Percentiles rank a stretch among this genome's conserved stretches.
These are phyloP conservation scores for Archocentrus centrarchus DNA, from an alignment of 2,113 vertebrate genomes.

Conservation along the genomic window DNA sequence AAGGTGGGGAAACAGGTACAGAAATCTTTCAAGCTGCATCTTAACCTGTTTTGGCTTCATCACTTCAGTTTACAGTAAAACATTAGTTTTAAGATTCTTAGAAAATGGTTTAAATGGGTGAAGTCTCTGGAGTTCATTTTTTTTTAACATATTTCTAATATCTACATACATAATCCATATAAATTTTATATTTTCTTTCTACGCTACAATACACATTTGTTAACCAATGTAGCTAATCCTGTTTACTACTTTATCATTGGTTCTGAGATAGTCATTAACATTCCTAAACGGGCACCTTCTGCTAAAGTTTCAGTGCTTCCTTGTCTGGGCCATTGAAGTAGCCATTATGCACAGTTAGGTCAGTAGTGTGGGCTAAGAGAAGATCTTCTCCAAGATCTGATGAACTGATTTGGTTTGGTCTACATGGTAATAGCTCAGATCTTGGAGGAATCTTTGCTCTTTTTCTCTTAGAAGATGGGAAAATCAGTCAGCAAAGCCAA, in stretches of 20 bases:
- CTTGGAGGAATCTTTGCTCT: background rate
- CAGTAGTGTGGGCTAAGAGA: background rate
- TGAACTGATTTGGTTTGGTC: background rate
- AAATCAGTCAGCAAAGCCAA: background rate
- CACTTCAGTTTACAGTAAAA: background rate
- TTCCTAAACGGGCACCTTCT: background rate
- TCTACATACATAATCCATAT: background rate
- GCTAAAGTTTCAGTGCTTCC: background rate
- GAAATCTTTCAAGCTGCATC: background rate
- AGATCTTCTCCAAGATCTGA: background rate
- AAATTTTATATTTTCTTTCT: background rate
- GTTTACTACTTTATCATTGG: background rate
- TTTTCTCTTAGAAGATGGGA: background rate
- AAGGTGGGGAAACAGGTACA: background rate
- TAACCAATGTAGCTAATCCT: background rate
- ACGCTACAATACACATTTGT: background rate
- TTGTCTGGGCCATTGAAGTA: accelerated
- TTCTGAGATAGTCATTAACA: too few species aligned
- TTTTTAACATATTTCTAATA: background rate
- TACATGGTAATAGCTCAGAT: background rate
- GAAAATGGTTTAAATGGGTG: background rate
- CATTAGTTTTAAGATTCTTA: background rate
- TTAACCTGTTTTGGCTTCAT: background rate
- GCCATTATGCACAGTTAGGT: background rate
- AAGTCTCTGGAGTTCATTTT: background rate